These are phyloP conservation scores for Lasius fuliginosus DNA, from an alignment of 2,888 invertebrate species.

Conservation along the genomic window DNA sequence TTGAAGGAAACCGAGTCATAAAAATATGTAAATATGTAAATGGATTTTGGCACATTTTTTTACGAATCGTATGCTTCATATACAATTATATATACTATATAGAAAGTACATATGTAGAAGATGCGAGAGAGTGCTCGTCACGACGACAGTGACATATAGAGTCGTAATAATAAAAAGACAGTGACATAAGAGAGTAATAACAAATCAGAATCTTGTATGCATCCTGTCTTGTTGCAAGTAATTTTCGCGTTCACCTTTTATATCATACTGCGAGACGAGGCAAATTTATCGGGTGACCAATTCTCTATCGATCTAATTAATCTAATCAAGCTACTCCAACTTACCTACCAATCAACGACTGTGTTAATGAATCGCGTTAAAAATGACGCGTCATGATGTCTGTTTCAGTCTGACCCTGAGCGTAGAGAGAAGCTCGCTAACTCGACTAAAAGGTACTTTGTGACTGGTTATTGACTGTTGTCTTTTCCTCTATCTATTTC, in stretches of 20 bases:
- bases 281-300: not conserved
- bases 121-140: not conserved
- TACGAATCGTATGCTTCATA: not conserved
- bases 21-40: not conserved
- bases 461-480: slow-evolving; percentile 85
- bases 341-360: slow-evolving; percentile 46
- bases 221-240: not conserved
- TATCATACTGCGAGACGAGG: not conserved
- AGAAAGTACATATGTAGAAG: not conserved
- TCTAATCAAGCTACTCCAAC: slow-evolving; percentile 2
- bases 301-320: slow-evolving; percentile 10
- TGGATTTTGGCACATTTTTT: not conserved
- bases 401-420: slow-evolving; percentile 86
- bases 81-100: not conserved
- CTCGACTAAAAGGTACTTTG: slow-evolving; percentile 86
- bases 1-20: not conserved
- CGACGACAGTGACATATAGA: not conserved
- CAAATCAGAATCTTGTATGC: no score
- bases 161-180: not conserved
- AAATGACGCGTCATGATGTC: slow-evolving; percentile 85
- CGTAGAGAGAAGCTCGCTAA: slow-evolving; percentile 86
- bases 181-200: not conserved
- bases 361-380: slow-evolving; percentile 76
- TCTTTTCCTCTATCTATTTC: slow-evolving; percentile 57
- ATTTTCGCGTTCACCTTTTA: slow-evolving; percentile 16